phyloP scores from a whole-genome alignment of 2,113 vertebrate genomes.

The Nestor notabilis region DNA sequence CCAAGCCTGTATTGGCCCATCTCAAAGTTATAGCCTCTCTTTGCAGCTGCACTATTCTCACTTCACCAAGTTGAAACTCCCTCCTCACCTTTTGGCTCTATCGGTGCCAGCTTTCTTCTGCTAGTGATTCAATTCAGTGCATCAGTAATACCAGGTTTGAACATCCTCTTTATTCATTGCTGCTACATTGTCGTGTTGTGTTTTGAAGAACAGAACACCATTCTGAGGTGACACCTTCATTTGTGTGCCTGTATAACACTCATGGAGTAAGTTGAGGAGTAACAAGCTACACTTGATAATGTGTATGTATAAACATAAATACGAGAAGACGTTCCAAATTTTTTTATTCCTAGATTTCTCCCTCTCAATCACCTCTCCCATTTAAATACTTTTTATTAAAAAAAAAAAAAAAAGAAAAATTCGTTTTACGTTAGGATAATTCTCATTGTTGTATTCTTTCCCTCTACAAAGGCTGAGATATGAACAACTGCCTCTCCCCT shows the following conservation, averaged over 20 bases:
- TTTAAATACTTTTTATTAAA: neutral
- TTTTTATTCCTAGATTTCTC: neutral
- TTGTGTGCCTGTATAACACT: rapidly evolving
- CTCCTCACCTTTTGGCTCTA: neutral
- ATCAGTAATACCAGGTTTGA: neutral
- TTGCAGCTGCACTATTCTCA: neutral
- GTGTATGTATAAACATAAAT: neutral
- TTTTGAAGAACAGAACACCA: neutral
- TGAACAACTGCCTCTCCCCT: neutral
- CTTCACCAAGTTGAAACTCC: neutral
- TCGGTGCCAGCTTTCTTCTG: neutral
- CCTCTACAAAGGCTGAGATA: neutral
- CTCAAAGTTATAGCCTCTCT: neutral
- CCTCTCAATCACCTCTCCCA: neutral
- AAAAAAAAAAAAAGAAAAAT: neutral
- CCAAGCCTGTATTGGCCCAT: neutral
- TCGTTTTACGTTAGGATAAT: neutral
- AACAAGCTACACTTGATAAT: neutral
- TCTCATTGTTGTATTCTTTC: neutral
- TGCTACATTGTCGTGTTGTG: neutral
- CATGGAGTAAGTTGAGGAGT: neutral
- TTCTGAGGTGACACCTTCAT: neutral
- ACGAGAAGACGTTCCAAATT: neutral
- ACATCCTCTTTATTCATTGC: neutral
- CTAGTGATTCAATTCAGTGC: neutral